These are phyloP conservation scores for Agrotis clavis DNA, from an alignment of 2,888 invertebrate genomes.

Conservation along the genomic window DNA sequence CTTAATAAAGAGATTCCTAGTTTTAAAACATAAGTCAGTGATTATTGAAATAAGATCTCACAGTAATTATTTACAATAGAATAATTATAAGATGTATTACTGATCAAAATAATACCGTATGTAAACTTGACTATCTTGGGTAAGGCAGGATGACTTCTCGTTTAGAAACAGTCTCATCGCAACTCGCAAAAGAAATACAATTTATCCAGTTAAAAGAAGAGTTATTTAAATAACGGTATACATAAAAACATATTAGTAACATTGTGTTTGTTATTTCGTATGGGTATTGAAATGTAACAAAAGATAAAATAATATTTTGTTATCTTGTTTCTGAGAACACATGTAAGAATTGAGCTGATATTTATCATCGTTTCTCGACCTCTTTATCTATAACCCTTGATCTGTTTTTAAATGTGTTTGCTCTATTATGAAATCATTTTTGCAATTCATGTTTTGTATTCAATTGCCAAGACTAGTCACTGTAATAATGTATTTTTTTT, in stretches of 20 bases:
- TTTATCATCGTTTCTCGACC: constrained; percentile 61
- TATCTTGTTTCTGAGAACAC: constrained; percentile 46
- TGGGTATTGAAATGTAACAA: constrained; percentile 31
- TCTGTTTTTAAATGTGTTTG: constrained; percentile 62
- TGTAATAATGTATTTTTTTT: not conserved
- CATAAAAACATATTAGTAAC: constrained; percentile 17
- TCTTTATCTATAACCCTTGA: constrained; percentile 71
- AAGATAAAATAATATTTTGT: constrained; percentile 45
- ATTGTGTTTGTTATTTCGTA: constrained; percentile 47
- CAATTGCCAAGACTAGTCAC: constrained; percentile 24
- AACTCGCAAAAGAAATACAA: not conserved
- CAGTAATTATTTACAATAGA: too few relatives aligned
- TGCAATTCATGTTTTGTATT: constrained; percentile 46
- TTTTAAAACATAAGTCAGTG: too few relatives aligned
- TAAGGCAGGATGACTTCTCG: not conserved
- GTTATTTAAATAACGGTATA: not conserved
- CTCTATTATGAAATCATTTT: constrained; percentile 71
- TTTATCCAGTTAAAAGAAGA: not conserved
- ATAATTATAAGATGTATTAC: too few relatives aligned
- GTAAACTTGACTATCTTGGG: not conserved
- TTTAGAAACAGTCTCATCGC: too few relatives aligned
- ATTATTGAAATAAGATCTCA: too few relatives aligned
- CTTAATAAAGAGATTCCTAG: too few relatives aligned
- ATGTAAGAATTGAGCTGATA: constrained; percentile 52
- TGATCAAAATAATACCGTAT: not conserved